Conservation (phyloP, 2,113 vertebrate species). For the Serranochromis macrocephalus region DNA sequence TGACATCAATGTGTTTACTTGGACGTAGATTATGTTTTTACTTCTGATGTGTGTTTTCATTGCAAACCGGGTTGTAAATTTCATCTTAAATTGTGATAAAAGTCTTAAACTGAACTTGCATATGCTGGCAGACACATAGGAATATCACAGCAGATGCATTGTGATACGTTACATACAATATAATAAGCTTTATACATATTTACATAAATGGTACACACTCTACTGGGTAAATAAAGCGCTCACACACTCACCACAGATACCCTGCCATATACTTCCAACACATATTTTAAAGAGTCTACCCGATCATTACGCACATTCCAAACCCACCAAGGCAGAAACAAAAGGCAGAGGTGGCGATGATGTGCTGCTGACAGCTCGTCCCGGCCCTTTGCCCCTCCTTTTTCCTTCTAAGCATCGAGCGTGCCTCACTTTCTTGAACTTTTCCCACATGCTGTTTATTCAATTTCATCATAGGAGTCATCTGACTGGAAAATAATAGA, state of each 20-base stretch:
- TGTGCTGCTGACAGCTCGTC: slow-evolving; percentile 11
- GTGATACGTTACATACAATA: rapidly evolving
- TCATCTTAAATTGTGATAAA: neutral
- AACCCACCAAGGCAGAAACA: slow-evolving; percentile 17
- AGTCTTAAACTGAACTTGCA: neutral
- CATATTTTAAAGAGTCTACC: neutral
- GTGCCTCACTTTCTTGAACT: neutral
- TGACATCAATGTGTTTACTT: neutral
- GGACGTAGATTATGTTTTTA: neutral
- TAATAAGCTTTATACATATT: neutral
- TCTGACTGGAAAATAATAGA: neutral
- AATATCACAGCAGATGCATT: neutral
- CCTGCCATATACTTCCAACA: neutral
- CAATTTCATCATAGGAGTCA: neutral
- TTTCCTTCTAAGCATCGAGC: neutral
- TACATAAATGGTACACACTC: neutral
- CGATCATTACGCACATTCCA: slow-evolving; percentile 37
- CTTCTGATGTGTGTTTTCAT: neutral
- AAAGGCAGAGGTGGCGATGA: slow-evolving; percentile 30
- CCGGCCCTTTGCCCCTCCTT: neutral
- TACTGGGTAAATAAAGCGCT: neutral
- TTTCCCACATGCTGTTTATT: neutral
- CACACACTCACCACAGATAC: neutral
- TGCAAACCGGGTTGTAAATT: neutral
- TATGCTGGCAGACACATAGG: neutral